phyloP scores from a whole-genome alignment of 2,888 invertebrate genomes.

The Embidobia sp. region DNA sequence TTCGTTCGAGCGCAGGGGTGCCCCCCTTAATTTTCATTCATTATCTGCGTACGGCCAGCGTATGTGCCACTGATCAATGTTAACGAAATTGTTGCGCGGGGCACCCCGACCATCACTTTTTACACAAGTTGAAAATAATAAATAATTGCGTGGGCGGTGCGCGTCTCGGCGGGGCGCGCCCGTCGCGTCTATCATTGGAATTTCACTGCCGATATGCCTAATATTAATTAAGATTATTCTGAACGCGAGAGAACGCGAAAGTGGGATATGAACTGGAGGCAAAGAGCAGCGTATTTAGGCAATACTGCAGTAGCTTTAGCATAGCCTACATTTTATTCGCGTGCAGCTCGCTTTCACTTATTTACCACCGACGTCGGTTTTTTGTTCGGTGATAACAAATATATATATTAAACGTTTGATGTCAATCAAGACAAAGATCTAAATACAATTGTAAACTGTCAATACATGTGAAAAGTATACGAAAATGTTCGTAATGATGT shows the following conservation, averaged over 20 bases:
- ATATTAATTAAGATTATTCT: slow-evolving; percentile 71
- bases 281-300: slow-evolving; percentile 71
- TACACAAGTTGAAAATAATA: slow-evolving; percentile 50
- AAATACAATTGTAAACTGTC: no score
- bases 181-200: slow-evolving; percentile 80
- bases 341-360: slow-evolving; percentile 74
- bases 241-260: slow-evolving; percentile 62
- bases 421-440: no score
- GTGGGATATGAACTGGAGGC: slow-evolving; percentile 53
- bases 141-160: slow-evolving; percentile 65
- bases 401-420: no score
- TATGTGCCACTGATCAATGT: slow-evolving; percentile 69
- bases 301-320: slow-evolving; percentile 75
- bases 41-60: slow-evolving; percentile 68
- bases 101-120: slow-evolving; percentile 75
- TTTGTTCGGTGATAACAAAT: not conserved
- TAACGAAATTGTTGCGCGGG: slow-evolving; percentile 68
- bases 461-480: no score
- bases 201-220: slow-evolving; percentile 82
- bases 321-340: slow-evolving; percentile 74
- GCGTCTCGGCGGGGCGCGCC: slow-evolving; percentile 66
- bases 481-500: no score
- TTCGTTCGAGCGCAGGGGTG: slow-evolving; percentile 76
- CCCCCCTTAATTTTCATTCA: slow-evolving; percentile 74
- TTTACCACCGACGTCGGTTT: slow-evolving; percentile 12